Evolutionary conservation across 2,797 vertebrate genomes (phyloP).

Genomic region (Tympanoctomys barrerae): DNA sequence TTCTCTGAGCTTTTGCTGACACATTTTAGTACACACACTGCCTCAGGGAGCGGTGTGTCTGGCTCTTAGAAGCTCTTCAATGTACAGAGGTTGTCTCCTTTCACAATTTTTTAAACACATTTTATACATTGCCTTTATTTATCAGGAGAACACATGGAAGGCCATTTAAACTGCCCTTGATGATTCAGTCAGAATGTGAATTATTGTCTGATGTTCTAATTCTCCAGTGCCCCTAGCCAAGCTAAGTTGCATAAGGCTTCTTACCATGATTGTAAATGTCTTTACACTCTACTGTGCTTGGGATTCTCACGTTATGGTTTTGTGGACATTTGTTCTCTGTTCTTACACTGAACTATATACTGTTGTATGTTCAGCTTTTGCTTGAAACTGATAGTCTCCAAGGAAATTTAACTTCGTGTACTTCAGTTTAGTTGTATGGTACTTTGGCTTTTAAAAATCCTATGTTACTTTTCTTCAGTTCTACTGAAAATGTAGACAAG

Average conservation of each 20-base stretch:
- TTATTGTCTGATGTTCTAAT: constrained; percentile 49
- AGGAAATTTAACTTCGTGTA: constrained; percentile 66
- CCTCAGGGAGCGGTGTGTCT: background rate
- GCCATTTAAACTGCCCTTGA: constrained; percentile 7
- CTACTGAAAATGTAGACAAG: constrained; percentile 11
- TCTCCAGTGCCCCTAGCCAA: background rate
- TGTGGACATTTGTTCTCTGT: background rate
- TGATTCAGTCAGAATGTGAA: constrained; percentile 50
- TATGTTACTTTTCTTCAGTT: constrained; percentile 47
- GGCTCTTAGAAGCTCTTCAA: background rate
- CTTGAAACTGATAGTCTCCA: constrained; percentile 37
- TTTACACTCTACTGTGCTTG: background rate
- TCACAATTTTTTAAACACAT: constrained; percentile 4
- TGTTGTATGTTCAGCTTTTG: constrained; percentile 20
- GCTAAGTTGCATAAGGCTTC: background rate
- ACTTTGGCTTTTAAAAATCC: constrained; percentile 6
- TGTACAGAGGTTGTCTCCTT: background rate
- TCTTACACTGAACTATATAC: background rate
- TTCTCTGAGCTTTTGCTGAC: constrained; percentile 11
- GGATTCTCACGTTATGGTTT: background rate
- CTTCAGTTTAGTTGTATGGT: constrained; percentile 51
- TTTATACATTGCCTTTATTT: background rate
- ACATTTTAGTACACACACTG: background rate
- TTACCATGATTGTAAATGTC: constrained; percentile 46
- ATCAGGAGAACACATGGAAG: background rate